A percentile compares a stretch with the other conserved stretches of the same genome.
These are phyloP conservation scores for Chionoecetes opilio DNA, from an alignment of 1,140 invertebrate species.

Conservation along the genomic window DNA sequence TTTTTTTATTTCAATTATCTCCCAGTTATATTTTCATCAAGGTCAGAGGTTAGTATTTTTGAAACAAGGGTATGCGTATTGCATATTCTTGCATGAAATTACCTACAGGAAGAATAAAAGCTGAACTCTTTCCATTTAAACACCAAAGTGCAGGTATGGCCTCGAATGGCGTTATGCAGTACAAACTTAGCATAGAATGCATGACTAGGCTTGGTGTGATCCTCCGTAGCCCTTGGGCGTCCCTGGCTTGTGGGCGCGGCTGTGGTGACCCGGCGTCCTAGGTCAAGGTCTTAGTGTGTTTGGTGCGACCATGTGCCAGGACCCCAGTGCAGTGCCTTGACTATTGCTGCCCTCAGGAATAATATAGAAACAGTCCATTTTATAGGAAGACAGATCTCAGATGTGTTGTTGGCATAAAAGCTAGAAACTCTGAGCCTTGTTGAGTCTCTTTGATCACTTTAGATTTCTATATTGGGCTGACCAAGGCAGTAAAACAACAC, in stretches of 20 bases:
- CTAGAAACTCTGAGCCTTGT: not conserved
- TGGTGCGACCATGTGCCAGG: not conserved
- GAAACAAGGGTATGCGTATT: constrained; percentile 1
- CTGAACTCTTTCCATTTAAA: constrained; percentile 18
- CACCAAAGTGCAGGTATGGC: constrained; percentile 60
- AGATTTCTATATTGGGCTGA: not conserved
- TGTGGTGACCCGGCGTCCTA: constrained; percentile 24
- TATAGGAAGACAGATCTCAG: not conserved
- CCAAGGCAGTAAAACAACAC: no score
- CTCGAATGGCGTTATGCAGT: constrained; percentile 58
- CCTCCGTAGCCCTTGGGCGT: constrained; percentile 40
- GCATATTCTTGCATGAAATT: constrained; percentile 24
- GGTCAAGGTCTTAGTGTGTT: not conserved
- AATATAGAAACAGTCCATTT: not conserved
- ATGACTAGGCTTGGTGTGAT: constrained; percentile 71
- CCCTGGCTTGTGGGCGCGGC: constrained; percentile 49
- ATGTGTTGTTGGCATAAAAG: not conserved
- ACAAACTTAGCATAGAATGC: constrained; percentile 68
- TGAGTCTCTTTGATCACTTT: not conserved
- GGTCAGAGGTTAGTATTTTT: constrained; percentile 51
- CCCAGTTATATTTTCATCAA: constrained; percentile 21
- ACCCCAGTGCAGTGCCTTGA: not conserved
- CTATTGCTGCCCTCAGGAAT: not conserved
- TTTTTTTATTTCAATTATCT: constrained; percentile 19
- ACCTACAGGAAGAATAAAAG: constrained; percentile 46